phyloP scores from a whole-genome alignment of 2,888 invertebrate genomes.

The Ophraella communa region DNA sequence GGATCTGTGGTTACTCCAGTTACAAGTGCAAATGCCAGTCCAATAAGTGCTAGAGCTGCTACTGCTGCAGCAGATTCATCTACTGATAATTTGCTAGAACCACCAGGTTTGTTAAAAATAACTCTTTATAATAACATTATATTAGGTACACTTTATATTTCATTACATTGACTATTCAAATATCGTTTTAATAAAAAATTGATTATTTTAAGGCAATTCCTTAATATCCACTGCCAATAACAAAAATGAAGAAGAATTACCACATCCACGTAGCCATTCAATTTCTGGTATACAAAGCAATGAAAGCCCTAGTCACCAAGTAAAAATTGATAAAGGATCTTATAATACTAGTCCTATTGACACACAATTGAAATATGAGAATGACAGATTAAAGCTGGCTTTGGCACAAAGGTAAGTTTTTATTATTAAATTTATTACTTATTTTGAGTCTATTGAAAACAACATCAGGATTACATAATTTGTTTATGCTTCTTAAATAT shows the following conservation, averaged over 20 bases:
- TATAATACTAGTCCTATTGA: conserved; percentile 64
- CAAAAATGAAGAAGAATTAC: conserved; percentile 57
- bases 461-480: no score
- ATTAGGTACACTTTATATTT: no score
- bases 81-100: conserved; percentile 59
- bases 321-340: conserved; percentile 54
- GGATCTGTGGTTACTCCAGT: conserved; percentile 77
- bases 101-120: conserved; percentile 54
- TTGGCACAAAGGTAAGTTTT: conserved; percentile 85
- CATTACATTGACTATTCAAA: no score
- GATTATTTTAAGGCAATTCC: conserved; percentile 42
- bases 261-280: conserved; percentile 70
- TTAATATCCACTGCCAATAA: conserved; percentile 54
- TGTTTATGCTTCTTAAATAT: neutral
- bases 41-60: conserved; percentile 74
- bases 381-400: conserved; percentile 93
- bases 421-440: no score
- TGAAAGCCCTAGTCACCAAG: conserved; percentile 73
- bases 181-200: no score
- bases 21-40: conserved; percentile 87
- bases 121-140: no score
- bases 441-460: no score
- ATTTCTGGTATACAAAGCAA: conserved; percentile 65
- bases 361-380: conserved; percentile 95
- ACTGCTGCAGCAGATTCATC: conserved; percentile 61